Percentiles rank a stretch among this genome's conserved stretches.
Evolutionary conservation across 2,797 vertebrate species (phyloP).

Genomic region (Smutsia temminckii): DNA sequence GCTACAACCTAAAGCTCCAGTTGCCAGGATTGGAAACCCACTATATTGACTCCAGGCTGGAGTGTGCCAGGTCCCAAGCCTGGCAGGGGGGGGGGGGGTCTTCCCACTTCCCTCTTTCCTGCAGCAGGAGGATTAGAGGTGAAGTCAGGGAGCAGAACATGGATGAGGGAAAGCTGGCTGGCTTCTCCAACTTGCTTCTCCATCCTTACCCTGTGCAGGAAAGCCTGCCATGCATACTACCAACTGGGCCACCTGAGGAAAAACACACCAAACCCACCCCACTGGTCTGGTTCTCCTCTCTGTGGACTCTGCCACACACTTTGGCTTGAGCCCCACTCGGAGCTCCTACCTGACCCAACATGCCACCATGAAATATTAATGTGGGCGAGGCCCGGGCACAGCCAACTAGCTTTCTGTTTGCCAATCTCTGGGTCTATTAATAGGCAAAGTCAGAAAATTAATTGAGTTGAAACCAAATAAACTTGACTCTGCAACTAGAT

Average conservation of each 20-base stretch:
- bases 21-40: background rate
- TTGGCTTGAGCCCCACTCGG: background rate
- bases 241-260: background rate
- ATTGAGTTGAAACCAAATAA: slow-evolving; percentile 16
- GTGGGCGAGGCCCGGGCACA: background rate
- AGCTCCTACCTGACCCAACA: background rate
- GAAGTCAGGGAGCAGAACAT: background rate
- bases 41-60: background rate
- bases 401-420: background rate
- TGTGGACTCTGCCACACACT: background rate
- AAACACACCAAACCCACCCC: background rate
- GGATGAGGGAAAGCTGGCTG: background rate
- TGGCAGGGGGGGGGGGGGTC: background rate
- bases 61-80: background rate
- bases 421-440: background rate
- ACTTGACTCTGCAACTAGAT: background rate
- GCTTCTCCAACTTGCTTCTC: background rate
- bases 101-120: background rate
- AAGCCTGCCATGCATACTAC: background rate
- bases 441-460: background rate
- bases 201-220: background rate
- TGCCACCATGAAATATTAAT: background rate
- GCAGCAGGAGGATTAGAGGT: background rate
- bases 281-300: background rate
- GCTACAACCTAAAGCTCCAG: background rate